Evolutionary conservation across 2,888 invertebrate species (phyloP).

Genomic region (Tenthredo livida): DNA sequence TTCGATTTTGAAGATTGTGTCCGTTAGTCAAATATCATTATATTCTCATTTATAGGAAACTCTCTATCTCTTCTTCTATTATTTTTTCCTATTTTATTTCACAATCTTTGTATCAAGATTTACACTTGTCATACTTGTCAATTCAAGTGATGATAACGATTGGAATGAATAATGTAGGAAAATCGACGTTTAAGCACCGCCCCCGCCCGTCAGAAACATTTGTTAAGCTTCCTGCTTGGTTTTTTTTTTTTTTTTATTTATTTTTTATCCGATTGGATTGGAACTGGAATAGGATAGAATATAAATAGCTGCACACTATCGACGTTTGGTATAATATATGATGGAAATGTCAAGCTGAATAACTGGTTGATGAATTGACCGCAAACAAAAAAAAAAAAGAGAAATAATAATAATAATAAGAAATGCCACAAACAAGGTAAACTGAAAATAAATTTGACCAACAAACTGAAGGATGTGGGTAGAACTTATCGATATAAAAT

Average conservation of each 20-base stretch:
- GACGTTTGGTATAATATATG: background rate
- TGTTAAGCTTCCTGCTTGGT: background rate
- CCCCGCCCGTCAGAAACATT: slow-evolving; percentile 15
- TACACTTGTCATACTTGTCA: background rate
- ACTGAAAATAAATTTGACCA: background rate
- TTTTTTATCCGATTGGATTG: background rate
- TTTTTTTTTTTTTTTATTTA: background rate
- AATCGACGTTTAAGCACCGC: background rate
- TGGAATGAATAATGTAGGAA: background rate
- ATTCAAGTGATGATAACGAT: background rate
- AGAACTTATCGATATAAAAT: background rate
- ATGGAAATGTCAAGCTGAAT: background rate
- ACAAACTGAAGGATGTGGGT: background rate
- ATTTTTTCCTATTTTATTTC: background rate
- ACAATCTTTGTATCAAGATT: background rate
- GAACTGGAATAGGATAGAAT: background rate
- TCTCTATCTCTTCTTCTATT: background rate
- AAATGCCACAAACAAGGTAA: background rate
- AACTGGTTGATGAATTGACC: background rate
- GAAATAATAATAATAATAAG: background rate
- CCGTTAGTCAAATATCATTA: background rate
- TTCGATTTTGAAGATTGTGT: background rate
- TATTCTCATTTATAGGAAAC: background rate
- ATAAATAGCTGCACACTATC: background rate
- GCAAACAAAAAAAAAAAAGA: background rate